Conservation (phyloP, 2,113 vertebrate genomes). For the Chaetops frenatus region DNA sequence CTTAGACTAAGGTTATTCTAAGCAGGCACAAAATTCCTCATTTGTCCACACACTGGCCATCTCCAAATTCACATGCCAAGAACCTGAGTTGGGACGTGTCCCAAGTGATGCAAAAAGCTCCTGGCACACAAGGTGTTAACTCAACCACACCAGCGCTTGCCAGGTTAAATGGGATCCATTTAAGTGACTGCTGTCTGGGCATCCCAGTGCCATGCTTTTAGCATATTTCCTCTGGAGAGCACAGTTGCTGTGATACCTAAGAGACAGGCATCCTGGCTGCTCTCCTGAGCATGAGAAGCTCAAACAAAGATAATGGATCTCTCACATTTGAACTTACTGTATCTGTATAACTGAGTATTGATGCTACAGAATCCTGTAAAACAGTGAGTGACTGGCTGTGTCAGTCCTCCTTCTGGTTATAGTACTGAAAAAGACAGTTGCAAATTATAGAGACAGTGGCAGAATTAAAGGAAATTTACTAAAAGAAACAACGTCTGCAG, state of each 20-base stretch:
- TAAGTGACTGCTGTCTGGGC: not conserved
- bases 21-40: not conserved
- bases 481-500: not conserved
- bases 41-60: not conserved
- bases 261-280: not conserved
- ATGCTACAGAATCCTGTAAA: not conserved
- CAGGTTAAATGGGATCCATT: not conserved
- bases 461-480: not conserved
- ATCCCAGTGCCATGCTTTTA: not conserved
- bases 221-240: not conserved
- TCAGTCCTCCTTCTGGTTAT: not conserved
- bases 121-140: not conserved
- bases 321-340: not conserved
- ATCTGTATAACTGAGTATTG: accelerated
- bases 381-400: not conserved
- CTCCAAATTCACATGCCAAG: not conserved
- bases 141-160: not conserved
- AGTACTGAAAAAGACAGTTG: not conserved
- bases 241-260: not conserved
- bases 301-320: not conserved
- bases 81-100: too few relatives aligned
- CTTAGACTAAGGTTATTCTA: not conserved
- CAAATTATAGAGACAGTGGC: not conserved
- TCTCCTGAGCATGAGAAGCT: not conserved
- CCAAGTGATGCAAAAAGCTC: not conserved